These are phyloP conservation scores for Paraplagusia blochii DNA, from an alignment of 2,113 vertebrate species.

Conservation along the genomic window DNA sequence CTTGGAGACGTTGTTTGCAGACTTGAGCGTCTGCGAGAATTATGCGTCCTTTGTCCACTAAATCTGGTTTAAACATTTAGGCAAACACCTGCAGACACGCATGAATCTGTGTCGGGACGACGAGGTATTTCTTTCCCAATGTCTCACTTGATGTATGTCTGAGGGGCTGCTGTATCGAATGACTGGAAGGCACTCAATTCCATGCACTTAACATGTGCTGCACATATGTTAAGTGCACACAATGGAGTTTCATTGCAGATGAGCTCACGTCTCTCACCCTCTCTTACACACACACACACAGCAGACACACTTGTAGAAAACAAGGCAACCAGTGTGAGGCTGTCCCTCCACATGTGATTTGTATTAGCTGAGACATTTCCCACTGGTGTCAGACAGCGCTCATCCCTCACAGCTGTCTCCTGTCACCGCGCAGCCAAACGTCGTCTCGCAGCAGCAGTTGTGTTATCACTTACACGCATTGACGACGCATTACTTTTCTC, in stretches of 20 bases:
- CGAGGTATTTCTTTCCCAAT: constrained; percentile 1
- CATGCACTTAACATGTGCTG: constrained; percentile 19
- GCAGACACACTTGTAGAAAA: constrained; percentile 20
- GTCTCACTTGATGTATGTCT: constrained; percentile 10
- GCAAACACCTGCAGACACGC: constrained; percentile 4
- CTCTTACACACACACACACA: not conserved
- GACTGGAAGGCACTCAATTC: constrained; percentile 5
- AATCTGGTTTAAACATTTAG: constrained; percentile 5
- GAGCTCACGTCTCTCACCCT: constrained; percentile 17
- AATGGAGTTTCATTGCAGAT: constrained; percentile 26
- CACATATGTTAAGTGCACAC: constrained; percentile 27
- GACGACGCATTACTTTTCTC: not conserved
- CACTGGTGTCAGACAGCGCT: constrained; percentile 43
- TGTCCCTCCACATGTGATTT: constrained; percentile 47
- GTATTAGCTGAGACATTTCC: constrained; percentile 58
- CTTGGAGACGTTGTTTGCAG: not conserved
- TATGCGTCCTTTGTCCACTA: not conserved
- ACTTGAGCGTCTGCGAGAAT: not conserved
- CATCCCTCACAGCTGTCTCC: constrained; percentile 55
- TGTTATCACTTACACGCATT: not conserved
- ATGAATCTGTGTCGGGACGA: not conserved
- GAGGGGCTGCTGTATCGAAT: constrained; percentile 11
- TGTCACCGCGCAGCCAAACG: constrained; percentile 18
- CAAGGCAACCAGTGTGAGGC: constrained; percentile 45
- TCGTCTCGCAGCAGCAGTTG: constrained; percentile 7